Evolutionary conservation across 2,888 invertebrate species (phyloP).

Genomic region (Agrotis puta): DNA sequence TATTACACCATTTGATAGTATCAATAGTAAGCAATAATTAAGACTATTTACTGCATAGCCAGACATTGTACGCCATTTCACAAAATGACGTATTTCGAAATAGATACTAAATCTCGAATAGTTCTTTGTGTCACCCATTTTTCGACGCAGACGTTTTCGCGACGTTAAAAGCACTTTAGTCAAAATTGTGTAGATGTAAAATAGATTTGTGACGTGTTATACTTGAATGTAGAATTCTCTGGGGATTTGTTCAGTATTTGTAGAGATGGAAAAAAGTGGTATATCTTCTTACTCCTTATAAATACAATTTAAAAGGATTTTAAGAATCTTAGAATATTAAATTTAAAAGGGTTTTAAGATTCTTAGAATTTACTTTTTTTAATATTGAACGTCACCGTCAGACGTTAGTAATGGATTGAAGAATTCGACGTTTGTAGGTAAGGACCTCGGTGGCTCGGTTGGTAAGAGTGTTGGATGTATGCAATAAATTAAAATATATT

Average conservation of each 20-base stretch:
- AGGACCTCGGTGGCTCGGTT: too few species aligned
- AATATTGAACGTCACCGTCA: too few species aligned
- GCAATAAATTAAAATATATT: too few species aligned
- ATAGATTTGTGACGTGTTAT: conserved; percentile 30
- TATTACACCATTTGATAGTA: too few species aligned
- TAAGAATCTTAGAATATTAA: too few species aligned
- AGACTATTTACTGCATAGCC: conserved; percentile 23
- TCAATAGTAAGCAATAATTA: too few species aligned
- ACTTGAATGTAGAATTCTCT: conserved; percentile 39
- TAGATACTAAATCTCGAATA: conserved; percentile 24
- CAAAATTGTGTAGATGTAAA: conserved; percentile 58
- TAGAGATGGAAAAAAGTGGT: conserved; percentile 20
- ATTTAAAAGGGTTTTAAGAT: too few species aligned
- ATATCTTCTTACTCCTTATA: not conserved
- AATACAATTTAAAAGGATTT: too few species aligned
- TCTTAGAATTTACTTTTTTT: too few species aligned
- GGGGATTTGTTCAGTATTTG: conserved; percentile 15
- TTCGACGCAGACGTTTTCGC: conserved; percentile 56
- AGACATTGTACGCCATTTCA: conserved; percentile 16
- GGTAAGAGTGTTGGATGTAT: too few species aligned
- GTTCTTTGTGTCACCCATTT: conserved; percentile 58
- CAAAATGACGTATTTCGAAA: conserved; percentile 45
- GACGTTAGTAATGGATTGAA: too few species aligned
- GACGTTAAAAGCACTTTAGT: conserved; percentile 60
- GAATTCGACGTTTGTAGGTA: too few species aligned